Evolutionary conservation across 2,113 vertebrate genomes (phyloP).

Genomic region (Oncorhynchus gorbuscha): DNA sequence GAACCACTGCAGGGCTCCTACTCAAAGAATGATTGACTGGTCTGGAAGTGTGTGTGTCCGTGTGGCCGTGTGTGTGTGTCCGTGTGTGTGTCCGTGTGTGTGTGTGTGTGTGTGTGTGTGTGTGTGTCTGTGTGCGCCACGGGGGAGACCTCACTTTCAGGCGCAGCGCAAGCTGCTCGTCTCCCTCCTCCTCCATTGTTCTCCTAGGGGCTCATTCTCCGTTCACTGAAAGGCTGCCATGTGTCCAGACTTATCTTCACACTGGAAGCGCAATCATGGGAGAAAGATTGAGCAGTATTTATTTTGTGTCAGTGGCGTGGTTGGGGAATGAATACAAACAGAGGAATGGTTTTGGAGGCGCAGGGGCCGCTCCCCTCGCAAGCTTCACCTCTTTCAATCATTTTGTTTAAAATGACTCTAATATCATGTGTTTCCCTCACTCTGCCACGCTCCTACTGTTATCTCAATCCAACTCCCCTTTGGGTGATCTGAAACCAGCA

Average conservation of each 20-base stretch:
- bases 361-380: conserved; percentile 4
- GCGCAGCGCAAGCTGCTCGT: background rate
- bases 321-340: conserved; percentile 63
- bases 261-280: conserved; percentile 69
- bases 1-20: too few species aligned
- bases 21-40: too few species aligned
- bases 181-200: conserved; percentile 34
- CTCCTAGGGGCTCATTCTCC: conserved; percentile 11
- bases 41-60: background rate
- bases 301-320: conserved; percentile 53
- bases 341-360: conserved; percentile 21
- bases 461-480: conserved; percentile 64
- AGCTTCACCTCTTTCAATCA: conserved; percentile 59
- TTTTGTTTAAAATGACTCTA: conserved; percentile 74
- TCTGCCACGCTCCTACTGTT: conserved; percentile 37
- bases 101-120: background rate
- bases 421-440: conserved; percentile 70
- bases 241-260: conserved; percentile 72
- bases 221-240: conserved; percentile 50
- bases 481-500: conserved; percentile 50
- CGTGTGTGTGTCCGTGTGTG: background rate
- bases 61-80: background rate
- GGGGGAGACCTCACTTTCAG: background rate
- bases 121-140: background rate
- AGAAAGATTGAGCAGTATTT: conserved; percentile 72